phyloP scores from a whole-genome alignment of 2,113 vertebrate species.

The Chrysochloris asiatica region DNA sequence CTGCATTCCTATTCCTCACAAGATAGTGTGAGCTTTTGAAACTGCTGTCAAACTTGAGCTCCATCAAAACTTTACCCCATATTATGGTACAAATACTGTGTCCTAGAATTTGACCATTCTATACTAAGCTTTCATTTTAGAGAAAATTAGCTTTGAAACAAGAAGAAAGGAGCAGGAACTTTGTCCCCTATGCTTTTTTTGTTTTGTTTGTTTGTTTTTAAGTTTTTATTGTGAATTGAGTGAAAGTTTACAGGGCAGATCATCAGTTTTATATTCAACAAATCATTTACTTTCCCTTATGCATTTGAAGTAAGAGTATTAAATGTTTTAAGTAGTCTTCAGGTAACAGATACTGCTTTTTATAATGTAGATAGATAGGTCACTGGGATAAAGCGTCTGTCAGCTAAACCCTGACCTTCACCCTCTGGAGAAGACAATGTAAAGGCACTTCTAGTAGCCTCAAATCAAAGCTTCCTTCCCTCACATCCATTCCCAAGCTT shows the following conservation, averaged over 20 bases:
- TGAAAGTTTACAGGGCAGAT: no score
- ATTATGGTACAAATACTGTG: no score
- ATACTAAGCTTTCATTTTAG: not conserved
- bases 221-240: no score
- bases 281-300: no score
- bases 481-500: not conserved
- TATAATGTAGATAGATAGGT: not conserved
- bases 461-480: not conserved
- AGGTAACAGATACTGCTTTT: no score
- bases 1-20: not conserved
- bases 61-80: no score
- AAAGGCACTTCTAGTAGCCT: not conserved
- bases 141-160: no score
- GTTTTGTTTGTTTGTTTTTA: no score
- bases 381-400: not conserved
- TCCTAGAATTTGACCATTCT: not conserved
- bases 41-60: not conserved
- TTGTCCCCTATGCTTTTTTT: not conserved
- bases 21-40: not conserved
- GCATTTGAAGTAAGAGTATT: no score
- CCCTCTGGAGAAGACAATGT: not conserved
- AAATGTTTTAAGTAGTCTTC: not conserved
- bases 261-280: no score
- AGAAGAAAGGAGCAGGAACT: no score
- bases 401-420: not conserved